A percentile compares a stretch with the other conserved stretches of the same genome.
phyloP scores from a whole-genome alignment of 2,888 invertebrate species.

The Oscheius sp. region DNA sequence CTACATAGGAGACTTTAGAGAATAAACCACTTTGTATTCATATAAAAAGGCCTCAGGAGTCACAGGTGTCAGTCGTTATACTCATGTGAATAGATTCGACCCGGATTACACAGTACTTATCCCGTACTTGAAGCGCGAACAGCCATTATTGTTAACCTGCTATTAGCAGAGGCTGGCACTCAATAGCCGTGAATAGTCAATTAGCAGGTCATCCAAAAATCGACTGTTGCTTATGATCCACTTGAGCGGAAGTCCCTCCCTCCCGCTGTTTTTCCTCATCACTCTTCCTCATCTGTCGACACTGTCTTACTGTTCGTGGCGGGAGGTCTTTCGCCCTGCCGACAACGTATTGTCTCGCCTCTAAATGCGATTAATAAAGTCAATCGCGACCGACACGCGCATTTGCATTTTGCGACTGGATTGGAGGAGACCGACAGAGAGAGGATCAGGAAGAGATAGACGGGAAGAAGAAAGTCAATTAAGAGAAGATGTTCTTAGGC shows the following conservation, averaged over 20 bases:
- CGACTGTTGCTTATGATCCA: slow-evolving; percentile 17
- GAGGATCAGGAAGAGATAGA: slow-evolving; percentile 1
- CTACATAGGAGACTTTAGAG: no score
- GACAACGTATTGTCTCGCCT: slow-evolving; percentile 7
- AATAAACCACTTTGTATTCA: no score
- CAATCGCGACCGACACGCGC: slow-evolving; percentile 27
- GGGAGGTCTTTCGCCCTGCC: slow-evolving; percentile 7
- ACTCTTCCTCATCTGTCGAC: no score
- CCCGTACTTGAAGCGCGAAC: not conserved
- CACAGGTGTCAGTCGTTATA: no score
- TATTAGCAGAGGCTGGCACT: slow-evolving; percentile 17
- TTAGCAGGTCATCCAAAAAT: slow-evolving; percentile 21
- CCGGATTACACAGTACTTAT: not conserved
- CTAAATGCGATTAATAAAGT: slow-evolving; percentile 29
- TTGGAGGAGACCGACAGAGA: slow-evolving; percentile 16
- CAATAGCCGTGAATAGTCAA: slow-evolving; percentile 21
- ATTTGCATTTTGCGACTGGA: slow-evolving; percentile 31
- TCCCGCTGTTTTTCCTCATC: no score
- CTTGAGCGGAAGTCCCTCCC: not conserved
- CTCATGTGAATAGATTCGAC: no score
- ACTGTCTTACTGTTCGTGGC: not conserved
- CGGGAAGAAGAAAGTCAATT: not conserved
- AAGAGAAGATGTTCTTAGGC: slow-evolving; percentile 2
- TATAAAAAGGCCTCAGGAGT: no score
- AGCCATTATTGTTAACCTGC: not conserved